Percentiles rank a stretch among this genome's conserved stretches.
Conservation (phyloP, 2,888 invertebrate genomes). For the Diadegma fenestrale region DNA sequence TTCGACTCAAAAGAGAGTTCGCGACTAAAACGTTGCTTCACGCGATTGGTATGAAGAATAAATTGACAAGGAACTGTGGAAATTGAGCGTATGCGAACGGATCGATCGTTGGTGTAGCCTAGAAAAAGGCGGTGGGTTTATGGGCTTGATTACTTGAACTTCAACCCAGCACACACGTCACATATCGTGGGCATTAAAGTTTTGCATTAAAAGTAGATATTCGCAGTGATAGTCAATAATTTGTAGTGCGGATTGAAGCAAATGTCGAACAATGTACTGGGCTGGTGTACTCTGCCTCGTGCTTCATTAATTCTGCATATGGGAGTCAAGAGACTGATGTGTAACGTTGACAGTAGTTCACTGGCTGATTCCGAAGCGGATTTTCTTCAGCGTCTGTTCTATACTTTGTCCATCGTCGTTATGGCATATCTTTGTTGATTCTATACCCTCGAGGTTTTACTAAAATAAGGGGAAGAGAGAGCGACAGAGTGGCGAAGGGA, state of each 20-base stretch:
- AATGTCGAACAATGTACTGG: constrained; percentile 61
- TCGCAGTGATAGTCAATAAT: constrained; percentile 51
- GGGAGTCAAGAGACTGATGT: not conserved
- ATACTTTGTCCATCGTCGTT: not conserved
- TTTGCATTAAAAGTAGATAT: not conserved
- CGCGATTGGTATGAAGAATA: not conserved
- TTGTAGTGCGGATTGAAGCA: constrained; percentile 19
- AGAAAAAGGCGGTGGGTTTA: not conserved
- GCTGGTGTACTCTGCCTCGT: constrained; percentile 68
- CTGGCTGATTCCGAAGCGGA: not conserved
- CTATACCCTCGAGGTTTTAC: not conserved
- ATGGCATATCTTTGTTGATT: constrained; percentile 13
- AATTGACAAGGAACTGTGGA: not conserved
- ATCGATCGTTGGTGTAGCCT: not conserved
- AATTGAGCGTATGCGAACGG: not conserved
- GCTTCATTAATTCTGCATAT: constrained; percentile 75
- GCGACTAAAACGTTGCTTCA: not conserved
- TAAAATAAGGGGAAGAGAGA: constrained; percentile 9
- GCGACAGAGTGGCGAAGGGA: constrained; percentile 11
- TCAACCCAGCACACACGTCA: not conserved
- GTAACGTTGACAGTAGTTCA: not conserved
- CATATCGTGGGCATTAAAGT: not conserved
- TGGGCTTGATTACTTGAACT: not conserved
- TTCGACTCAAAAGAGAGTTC: not conserved
- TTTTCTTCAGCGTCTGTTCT: not conserved